Evolutionary conservation across 1,140 invertebrate species (phyloP).

Genomic region (Neoseiulus cucumeris): DNA sequence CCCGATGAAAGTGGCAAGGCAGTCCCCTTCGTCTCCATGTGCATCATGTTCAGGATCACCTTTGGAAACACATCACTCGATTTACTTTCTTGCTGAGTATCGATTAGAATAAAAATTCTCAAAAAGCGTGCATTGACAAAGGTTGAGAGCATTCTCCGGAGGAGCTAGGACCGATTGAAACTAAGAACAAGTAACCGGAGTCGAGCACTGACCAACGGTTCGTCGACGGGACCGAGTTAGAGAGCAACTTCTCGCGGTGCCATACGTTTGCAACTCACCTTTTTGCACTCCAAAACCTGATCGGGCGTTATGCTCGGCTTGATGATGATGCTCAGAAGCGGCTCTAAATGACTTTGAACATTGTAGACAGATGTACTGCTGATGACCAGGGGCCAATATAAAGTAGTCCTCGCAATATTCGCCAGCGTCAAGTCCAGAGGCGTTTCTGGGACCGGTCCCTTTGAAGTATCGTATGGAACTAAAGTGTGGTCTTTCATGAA

Average conservation of each 20-base stretch:
- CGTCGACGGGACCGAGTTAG: too few species aligned
- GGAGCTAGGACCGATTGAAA: too few species aligned
- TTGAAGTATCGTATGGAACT: slow-evolving; percentile 26
- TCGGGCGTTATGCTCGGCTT: slow-evolving; percentile 63
- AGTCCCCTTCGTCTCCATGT: slow-evolving; percentile 62
- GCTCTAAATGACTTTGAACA: slow-evolving; percentile 54
- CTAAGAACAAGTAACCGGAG: too few species aligned
- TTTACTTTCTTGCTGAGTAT: too few species aligned
- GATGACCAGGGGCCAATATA: slow-evolving; percentile 81
- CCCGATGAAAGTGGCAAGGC: slow-evolving; percentile 42
- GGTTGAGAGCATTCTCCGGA: too few species aligned
- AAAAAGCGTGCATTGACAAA: background rate
- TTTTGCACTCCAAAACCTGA: slow-evolving; percentile 67
- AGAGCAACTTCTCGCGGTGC: too few species aligned
- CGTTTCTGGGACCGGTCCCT: slow-evolving; percentile 46
- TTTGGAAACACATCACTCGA: background rate
- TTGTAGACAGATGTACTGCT: slow-evolving; percentile 76
- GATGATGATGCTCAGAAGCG: slow-evolving; percentile 50
- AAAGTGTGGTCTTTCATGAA: slow-evolving; percentile 17
- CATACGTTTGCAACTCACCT: too few species aligned
- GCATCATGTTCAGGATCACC: slow-evolving; percentile 50
- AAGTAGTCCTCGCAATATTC: slow-evolving; percentile 31
- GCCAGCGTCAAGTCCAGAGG: background rate
- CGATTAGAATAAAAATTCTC: background rate
- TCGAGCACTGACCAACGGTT: too few species aligned